A percentile compares a stretch with the other conserved stretches of the same genome.
Evolutionary conservation across 2,888 invertebrate species (phyloP).

Genomic region (Parnassius apollo): DNA sequence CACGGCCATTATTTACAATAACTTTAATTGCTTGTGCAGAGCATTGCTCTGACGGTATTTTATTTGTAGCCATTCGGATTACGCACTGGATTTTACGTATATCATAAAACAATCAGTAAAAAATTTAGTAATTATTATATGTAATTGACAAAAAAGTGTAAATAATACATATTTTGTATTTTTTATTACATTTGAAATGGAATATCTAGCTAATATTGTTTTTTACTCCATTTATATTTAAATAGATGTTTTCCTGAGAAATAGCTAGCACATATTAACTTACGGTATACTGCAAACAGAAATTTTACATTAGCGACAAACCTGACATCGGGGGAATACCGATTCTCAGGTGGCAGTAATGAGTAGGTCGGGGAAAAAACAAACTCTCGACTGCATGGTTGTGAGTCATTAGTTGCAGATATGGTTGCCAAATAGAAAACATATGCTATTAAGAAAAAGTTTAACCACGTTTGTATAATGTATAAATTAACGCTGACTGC

Average conservation of each 20-base stretch:
- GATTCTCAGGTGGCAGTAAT: slow-evolving; percentile 2
- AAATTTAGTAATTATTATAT: too few species aligned
- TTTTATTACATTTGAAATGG: too few species aligned
- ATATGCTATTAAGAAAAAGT: background rate
- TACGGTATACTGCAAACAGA: background rate
- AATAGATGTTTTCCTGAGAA: background rate
- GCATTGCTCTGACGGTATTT: background rate
- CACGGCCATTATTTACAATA: background rate
- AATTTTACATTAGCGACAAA: background rate
- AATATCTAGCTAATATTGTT: too few species aligned
- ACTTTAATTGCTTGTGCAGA: background rate
- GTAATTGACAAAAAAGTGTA: too few species aligned
- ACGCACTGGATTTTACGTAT: too few species aligned
- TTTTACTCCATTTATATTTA: too few species aligned
- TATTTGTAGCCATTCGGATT: background rate
- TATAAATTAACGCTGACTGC: background rate
- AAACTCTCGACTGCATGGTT: slow-evolving; percentile 6
- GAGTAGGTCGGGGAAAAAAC: slow-evolving; percentile 20
- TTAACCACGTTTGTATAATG: background rate
- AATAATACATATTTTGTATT: too few species aligned
- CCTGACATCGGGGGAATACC: slow-evolving; percentile 18
- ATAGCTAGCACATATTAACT: background rate
- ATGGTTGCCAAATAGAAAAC: slow-evolving; percentile 11
- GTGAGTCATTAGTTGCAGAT: slow-evolving; percentile 11
- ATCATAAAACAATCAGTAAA: too few species aligned